Percentiles rank a stretch among this genome's conserved stretches.
phyloP scores from a whole-genome alignment of 2,888 invertebrate genomes.

The Tridacna crocea region DNA sequence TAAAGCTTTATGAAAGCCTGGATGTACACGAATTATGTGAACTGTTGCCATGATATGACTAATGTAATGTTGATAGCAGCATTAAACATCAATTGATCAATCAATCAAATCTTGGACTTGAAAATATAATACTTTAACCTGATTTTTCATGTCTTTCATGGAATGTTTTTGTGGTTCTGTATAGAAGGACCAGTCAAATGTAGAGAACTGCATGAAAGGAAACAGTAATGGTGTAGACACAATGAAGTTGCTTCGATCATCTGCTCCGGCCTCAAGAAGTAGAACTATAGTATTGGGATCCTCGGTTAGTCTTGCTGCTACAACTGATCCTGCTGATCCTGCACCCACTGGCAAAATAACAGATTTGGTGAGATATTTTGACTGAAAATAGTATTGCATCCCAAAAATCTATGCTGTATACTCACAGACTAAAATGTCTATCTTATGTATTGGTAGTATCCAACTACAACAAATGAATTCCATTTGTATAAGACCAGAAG shows the following conservation, averaged over 20 bases:
- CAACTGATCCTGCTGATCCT: slow-evolving; percentile 5
- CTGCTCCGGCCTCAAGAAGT: slow-evolving; percentile 11
- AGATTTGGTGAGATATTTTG: not conserved
- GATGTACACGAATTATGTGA: no score
- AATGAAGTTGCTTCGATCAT: not conserved
- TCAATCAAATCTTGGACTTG: no score
- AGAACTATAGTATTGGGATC: slow-evolving; percentile 7
- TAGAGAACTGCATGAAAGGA: not conserved
- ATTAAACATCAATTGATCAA: no score
- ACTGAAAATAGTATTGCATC: no score
- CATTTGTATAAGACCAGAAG: not conserved
- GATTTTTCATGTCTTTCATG: not conserved
- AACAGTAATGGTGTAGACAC: not conserved
- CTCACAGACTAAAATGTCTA: not conserved
- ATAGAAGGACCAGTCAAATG: slow-evolving; percentile 15
- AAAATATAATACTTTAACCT: not conserved
- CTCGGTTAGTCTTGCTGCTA: slow-evolving; percentile 10
- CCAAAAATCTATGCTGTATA: no score
- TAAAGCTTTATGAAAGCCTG: no score
- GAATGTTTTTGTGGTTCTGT: slow-evolving; percentile 21
- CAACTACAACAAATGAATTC: not conserved
- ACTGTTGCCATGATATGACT: no score
- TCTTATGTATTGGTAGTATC: not conserved
- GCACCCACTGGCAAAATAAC: slow-evolving; percentile 10
- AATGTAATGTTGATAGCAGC: no score